Conservation (phyloP, 2,797 vertebrate genomes). For the Coilia nasus region DNA sequence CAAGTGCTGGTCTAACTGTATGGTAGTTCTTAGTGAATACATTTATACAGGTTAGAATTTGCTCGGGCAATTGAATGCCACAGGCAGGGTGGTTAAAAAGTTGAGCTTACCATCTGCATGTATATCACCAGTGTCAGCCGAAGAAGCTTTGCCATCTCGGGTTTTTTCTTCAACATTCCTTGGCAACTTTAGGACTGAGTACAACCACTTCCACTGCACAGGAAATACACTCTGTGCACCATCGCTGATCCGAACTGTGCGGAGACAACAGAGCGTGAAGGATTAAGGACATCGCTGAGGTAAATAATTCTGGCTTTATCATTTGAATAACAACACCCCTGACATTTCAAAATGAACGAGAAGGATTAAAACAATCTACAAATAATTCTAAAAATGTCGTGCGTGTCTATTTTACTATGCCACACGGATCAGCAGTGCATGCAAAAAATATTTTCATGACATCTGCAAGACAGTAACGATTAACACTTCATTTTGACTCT, state of each 20-base stretch:
- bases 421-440: neutral
- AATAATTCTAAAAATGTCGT: neutral
- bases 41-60: no score
- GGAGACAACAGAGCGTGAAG: neutral
- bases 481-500: neutral
- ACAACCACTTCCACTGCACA: neutral
- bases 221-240: neutral
- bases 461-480: neutral
- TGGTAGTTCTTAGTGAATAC: no score
- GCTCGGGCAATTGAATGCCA: no score
- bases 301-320: slow-evolving; percentile 24
- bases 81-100: no score
- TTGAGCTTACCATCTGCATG: neutral
- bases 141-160: neutral
- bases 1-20: no score
- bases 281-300: slow-evolving; percentile 16
- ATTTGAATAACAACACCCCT: neutral
- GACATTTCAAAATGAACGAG: slow-evolving; percentile 12
- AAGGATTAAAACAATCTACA: slow-evolving; percentile 18
- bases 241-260: slow-evolving; percentile 12
- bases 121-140: neutral
- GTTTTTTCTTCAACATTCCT: slow-evolving; percentile 2
- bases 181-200: slow-evolving; percentile 14
- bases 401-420: neutral
- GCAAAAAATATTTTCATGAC: neutral